These are phyloP conservation scores for Nemopilema nomurai DNA, from an alignment of 30 jellyfish, hydroid and myxozoan genomes.

Conservation along the genomic window DNA sequence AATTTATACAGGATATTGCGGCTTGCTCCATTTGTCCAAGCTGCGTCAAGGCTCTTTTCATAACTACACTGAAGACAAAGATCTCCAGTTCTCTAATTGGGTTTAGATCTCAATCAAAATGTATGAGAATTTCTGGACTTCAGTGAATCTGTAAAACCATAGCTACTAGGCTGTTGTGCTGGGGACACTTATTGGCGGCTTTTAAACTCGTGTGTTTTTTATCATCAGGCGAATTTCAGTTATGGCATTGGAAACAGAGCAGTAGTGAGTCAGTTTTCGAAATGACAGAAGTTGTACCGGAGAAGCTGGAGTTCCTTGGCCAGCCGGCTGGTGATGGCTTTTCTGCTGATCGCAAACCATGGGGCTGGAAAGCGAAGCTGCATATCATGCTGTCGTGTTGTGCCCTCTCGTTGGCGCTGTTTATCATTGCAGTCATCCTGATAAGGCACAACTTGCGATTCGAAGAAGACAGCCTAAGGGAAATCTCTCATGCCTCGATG, in stretches of 20 bases:
- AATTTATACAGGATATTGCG: no score
- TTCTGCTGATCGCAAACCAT: background rate
- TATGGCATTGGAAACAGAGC: background rate
- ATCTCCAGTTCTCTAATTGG: no score
- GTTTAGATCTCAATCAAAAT: no score
- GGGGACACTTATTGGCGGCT: background rate
- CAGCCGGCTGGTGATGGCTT: background rate
- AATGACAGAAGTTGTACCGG: background rate
- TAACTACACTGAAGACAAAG: no score
- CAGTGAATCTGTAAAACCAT: background rate
- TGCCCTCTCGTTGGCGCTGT: slow-evolving; percentile 11
- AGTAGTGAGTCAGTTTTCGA: background rate
- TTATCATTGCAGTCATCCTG: slow-evolving; percentile 27
- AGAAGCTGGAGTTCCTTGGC: background rate
- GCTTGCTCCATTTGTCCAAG: no score
- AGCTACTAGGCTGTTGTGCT: background rate
- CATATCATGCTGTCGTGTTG: slow-evolving; percentile 4
- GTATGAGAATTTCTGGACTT: background rate
- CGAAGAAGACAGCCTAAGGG: background rate
- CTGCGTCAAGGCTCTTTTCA: no score
- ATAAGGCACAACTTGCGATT: background rate
- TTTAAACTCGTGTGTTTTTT: background rate
- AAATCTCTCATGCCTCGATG: background rate
- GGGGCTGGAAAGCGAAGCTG: slow-evolving; percentile 49
- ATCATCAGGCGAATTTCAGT: background rate